phyloP scores from a whole-genome alignment of 2,888 invertebrate genomes.

The Dryomyza anilis region DNA sequence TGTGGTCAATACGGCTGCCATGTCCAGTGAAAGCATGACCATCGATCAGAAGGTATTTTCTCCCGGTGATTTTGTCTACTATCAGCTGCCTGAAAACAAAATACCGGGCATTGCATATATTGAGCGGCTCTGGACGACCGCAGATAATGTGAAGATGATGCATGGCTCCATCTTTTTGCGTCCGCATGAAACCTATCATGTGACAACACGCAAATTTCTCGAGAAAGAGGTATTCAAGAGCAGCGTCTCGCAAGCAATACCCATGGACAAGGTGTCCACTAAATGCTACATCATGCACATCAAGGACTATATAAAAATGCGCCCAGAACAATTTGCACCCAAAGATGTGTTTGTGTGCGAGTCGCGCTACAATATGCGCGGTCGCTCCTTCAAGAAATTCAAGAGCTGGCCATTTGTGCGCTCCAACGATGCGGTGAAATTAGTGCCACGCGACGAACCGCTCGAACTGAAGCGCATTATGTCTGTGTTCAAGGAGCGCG shows the following conservation, averaged over 20 bases:
- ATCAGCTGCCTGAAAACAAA: slow-evolving; percentile 67
- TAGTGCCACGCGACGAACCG: slow-evolving; percentile 73
- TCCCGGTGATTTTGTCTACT: slow-evolving; percentile 92
- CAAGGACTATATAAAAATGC: slow-evolving; percentile 89
- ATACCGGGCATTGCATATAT: slow-evolving; percentile 82
- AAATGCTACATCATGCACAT: slow-evolving; percentile 93
- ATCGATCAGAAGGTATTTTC: slow-evolving; percentile 78
- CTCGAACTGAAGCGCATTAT: slow-evolving; percentile 86
- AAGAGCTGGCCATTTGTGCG: slow-evolving; percentile 72
- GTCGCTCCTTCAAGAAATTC: slow-evolving; percentile 91
- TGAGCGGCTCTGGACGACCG: slow-evolving; percentile 87
- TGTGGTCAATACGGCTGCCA: slow-evolving; percentile 43
- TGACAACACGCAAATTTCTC: slow-evolving; percentile 92
- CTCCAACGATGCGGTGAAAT: slow-evolving; percentile 68
- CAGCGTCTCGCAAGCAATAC: slow-evolving; percentile 82
- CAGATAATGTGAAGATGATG: slow-evolving; percentile 82
- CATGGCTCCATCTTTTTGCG: slow-evolving; percentile 90
- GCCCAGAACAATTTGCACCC: slow-evolving; percentile 85
- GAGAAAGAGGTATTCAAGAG: slow-evolving; percentile 96
- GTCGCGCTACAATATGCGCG: slow-evolving; percentile 86
- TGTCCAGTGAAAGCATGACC: slow-evolving; percentile 69
- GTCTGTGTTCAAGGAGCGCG: slow-evolving; percentile 89
- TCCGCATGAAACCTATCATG: slow-evolving; percentile 95
- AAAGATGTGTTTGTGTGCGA: slow-evolving; percentile 98
- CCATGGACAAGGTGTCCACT: slow-evolving; percentile 83